phyloP scores from a whole-genome alignment of 2,797 vertebrate species.

The Mastacembelus armatus region DNA sequence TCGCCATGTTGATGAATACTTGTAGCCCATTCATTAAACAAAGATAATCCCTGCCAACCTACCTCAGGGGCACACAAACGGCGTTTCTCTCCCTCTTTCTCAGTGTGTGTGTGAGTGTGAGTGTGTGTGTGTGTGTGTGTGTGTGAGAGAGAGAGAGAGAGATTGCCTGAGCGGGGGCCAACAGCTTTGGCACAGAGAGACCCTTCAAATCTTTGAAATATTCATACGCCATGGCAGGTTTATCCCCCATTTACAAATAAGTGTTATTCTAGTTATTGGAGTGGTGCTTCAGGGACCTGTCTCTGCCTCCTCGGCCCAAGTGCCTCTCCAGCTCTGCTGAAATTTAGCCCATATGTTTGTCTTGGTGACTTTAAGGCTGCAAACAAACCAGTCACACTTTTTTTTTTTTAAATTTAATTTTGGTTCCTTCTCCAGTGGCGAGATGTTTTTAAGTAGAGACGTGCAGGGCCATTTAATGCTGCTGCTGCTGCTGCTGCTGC shows the following conservation, averaged over 20 bases:
- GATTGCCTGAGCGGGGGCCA: constrained; percentile 55
- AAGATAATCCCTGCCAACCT: constrained; percentile 88
- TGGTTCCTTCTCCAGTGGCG: not conserved
- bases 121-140: constrained; percentile 8
- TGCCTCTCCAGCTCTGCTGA: constrained; percentile 48
- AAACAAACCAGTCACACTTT: not conserved
- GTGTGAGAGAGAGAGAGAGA: not conserved
- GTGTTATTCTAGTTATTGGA: constrained; percentile 72
- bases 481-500: too few species aligned
- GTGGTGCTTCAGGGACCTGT: constrained; percentile 51
- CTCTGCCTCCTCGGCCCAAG: constrained; percentile 41
- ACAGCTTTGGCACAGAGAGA: constrained; percentile 71
- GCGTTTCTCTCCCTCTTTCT: constrained; percentile 28
- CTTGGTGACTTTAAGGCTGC: constrained; percentile 26
- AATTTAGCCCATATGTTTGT: constrained; percentile 14
- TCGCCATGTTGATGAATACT: constrained; percentile 79
- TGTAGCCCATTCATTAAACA: constrained; percentile 84
- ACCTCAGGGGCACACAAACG: constrained; percentile 85
- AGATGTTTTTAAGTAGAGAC: not conserved
- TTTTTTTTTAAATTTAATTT: too few species aligned
- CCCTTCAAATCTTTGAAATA: constrained; percentile 84
- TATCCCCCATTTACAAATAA: constrained; percentile 79
- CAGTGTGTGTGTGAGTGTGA: not conserved
- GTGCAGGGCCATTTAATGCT: too few species aligned
- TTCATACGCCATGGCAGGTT: constrained; percentile 73